phyloP scores from a whole-genome alignment of 2,888 invertebrate species.

The Ochropleura plecta region DNA sequence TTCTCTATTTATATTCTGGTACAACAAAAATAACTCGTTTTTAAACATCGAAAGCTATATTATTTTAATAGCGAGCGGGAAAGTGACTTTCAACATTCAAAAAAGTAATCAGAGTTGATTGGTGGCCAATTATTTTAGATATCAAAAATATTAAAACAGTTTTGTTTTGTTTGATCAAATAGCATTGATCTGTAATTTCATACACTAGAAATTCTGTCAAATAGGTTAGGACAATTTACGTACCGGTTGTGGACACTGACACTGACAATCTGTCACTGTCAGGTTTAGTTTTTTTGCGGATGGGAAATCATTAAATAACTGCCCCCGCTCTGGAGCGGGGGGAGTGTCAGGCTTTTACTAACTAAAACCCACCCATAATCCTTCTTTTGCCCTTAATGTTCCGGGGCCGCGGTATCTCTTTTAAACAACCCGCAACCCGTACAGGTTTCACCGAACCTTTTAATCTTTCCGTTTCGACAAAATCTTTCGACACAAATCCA shows the following conservation, averaged over 20 bases:
- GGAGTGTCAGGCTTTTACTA: too few species aligned
- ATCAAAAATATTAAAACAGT: background rate
- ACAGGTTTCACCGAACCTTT: background rate
- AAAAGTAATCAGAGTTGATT: constrained; percentile 6
- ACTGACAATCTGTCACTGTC: background rate
- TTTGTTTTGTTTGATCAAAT: background rate
- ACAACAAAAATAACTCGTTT: background rate
- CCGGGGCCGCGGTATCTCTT: too few species aligned
- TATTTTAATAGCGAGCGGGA: background rate
- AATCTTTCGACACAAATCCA: background rate
- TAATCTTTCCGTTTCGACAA: background rate
- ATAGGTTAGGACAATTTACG: background rate
- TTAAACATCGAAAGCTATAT: background rate
- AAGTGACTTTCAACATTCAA: background rate
- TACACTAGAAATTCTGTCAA: background rate
- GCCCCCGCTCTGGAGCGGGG: too few species aligned
- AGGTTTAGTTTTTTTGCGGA: too few species aligned
- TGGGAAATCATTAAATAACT: too few species aligned
- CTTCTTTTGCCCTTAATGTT: too few species aligned
- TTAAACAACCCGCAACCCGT: background rate
- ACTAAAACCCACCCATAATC: too few species aligned
- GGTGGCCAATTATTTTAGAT: background rate
- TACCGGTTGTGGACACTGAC: background rate
- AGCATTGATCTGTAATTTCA: background rate
- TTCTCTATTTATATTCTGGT: background rate